These are phyloP conservation scores for Merluccius polli DNA, from an alignment of 2,797 vertebrate genomes.

Conservation along the genomic window DNA sequence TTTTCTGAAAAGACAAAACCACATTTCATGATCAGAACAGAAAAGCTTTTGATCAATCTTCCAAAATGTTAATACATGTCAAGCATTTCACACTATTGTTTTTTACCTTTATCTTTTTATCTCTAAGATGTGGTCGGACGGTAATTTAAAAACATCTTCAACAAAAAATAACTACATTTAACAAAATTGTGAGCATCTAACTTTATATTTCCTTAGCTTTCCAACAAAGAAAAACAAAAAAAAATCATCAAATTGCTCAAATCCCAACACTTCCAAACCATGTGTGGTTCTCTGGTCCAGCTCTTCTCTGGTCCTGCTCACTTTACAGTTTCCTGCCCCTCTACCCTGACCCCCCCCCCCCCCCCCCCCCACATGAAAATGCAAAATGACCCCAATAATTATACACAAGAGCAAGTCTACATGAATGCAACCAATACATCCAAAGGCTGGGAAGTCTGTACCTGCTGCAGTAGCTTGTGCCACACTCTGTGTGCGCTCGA, in stretches of 20 bases:
- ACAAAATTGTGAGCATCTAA: not conserved
- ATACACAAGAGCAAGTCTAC: not conserved
- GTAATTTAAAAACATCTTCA: not conserved
- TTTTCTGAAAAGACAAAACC: not conserved
- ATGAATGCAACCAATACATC: not conserved
- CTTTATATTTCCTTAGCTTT: not conserved
- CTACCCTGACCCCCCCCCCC: too few relatives aligned
- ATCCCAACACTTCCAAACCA: not conserved
- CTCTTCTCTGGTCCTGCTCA: not conserved
- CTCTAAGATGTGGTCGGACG: not conserved
- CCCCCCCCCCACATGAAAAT: too few relatives aligned
- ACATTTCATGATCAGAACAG: not conserved
- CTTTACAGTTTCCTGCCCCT: too few relatives aligned
- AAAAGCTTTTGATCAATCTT: not conserved
- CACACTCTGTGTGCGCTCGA: constrained; percentile 69
- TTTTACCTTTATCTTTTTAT: not conserved
- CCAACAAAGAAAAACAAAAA: not conserved
- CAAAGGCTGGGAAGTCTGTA: not conserved
- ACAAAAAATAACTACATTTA: not conserved
- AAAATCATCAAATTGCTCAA: not conserved
- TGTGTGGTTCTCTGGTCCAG: not conserved
- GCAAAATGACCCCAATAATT: too few relatives aligned
- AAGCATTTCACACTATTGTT: not conserved
- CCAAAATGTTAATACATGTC: not conserved
- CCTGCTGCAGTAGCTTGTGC: constrained; percentile 71